Base-by-base conservation (phyloP, 2,888 invertebrate genomes). In the Sepioteuthis lessoniana region DNA sequence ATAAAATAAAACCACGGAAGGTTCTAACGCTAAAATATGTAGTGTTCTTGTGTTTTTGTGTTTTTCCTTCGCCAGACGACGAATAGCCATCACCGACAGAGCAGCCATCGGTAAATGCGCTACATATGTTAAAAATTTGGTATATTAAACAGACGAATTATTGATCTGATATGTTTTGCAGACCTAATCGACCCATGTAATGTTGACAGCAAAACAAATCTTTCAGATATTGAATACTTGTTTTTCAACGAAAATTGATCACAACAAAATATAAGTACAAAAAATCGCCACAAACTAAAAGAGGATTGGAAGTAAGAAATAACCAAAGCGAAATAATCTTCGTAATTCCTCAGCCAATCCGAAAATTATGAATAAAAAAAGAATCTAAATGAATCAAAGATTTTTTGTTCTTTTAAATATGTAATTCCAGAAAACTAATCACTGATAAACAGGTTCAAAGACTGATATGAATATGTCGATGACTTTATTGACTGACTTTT, bases 151-250 rank as follows among this genome's bases (percentile, higher is more conserved):
- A 10, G 76, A 35, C n/a, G 76, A 76, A 76, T 35, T n/a, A 76
- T 76, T n/a, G 76, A 76, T 76, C 10, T 76, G 13, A 16, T n/a
- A n/a, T 76, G 16, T 76, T 76, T 10, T 76, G 16, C 2, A 76
- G n/a, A 76, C 35, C n/a, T 2, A 76, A 76, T 76, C 76, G 76
- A 76, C n/a, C 76, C 16, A n/a, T 96, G 95, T 95, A 94, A 95
- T 8, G 94, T 90, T 28, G 94, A 95, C 0, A 95, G 95, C 93
- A 76, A 93, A 13, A 94, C 35, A 94, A 94, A 60, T 95, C 95
- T 76, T 94, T 94, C 4, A 94, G 94, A 5, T 95, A 95, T 1
- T 95, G 95, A 25, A 55, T 25, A 55, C 25, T 55, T 55, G 55
- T 55, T 55, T 5, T 55, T 55, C 55, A 21, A 25, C 25, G 55